Percentiles rank a stretch among this genome's conserved stretches.
These are phyloP conservation scores for Lithosia quadra DNA, from an alignment of 2,888 invertebrate genomes.

Conservation along the genomic window DNA sequence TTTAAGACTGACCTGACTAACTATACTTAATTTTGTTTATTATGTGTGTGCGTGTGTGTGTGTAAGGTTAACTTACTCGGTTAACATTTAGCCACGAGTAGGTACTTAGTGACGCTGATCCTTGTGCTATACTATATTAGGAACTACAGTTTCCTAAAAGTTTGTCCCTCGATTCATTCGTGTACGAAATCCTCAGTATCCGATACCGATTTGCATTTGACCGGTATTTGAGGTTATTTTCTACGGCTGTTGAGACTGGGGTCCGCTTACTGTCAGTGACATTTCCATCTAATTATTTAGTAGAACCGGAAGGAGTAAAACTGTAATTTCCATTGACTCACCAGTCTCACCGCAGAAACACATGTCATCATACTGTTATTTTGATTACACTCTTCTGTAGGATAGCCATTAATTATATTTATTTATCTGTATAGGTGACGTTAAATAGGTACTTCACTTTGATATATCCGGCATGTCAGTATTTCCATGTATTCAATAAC, in stretches of 20 bases:
- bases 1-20: too few species aligned
- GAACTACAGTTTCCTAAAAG: neutral
- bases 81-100: too few species aligned
- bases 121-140: too few species aligned
- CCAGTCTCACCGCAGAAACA: neutral
- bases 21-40: too few species aligned
- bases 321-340: neutral
- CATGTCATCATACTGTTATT: neutral
- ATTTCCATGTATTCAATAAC: conserved; percentile 17
- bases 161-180: neutral
- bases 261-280: neutral
- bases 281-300: neutral
- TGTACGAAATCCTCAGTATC: neutral
- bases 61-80: too few species aligned
- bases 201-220: neutral
- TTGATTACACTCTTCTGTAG: neutral
- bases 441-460: conserved; percentile 5
- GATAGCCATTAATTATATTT: neutral
- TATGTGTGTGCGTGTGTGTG: too few species aligned
- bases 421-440: neutral
- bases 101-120: too few species aligned
- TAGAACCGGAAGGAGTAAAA: neutral
- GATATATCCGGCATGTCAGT: conserved; percentile 5
- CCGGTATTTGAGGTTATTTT: neutral
- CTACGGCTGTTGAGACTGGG: neutral